Evolutionary conservation across 2,113 vertebrate species (phyloP).

Genomic region (Sprattus sprattus): DNA sequence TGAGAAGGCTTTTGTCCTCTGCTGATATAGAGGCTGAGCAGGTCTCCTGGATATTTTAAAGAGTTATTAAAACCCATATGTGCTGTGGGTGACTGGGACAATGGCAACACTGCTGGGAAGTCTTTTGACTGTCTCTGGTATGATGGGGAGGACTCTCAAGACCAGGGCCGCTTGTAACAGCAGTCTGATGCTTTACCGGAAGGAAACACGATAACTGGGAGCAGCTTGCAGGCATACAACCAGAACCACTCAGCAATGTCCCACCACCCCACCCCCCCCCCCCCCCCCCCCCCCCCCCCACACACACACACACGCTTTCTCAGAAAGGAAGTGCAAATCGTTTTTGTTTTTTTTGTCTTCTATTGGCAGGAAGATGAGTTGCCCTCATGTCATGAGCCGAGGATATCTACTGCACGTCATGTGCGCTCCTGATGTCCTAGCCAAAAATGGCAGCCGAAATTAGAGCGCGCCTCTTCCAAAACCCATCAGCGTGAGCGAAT

Average conservation of each 20-base stretch:
- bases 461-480: neutral
- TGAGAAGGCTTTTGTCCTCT: too few species aligned
- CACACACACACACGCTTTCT: neutral
- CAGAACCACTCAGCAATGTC: neutral
- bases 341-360: neutral
- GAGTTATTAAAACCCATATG: too few species aligned
- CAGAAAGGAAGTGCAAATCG: conserved; percentile 7
- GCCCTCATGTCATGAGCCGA: neutral
- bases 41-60: too few species aligned
- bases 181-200: conserved; percentile 58
- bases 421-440: neutral
- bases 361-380: neutral
- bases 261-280: neutral
- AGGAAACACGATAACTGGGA: conserved; percentile 59
- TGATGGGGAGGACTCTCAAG: neutral
- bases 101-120: neutral
- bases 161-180: conserved; percentile 25
- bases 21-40: too few species aligned
- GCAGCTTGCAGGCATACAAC: neutral
- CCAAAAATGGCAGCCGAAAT: neutral
- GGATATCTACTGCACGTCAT: neutral
- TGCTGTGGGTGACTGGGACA: neutral
- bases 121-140: neutral
- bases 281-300: neutral
- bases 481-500: neutral